A percentile compares a stretch with the other conserved stretches of the same genome.
phyloP scores from a whole-genome alignment of 2,888 invertebrate genomes.

The Nemurella pictetii region DNA sequence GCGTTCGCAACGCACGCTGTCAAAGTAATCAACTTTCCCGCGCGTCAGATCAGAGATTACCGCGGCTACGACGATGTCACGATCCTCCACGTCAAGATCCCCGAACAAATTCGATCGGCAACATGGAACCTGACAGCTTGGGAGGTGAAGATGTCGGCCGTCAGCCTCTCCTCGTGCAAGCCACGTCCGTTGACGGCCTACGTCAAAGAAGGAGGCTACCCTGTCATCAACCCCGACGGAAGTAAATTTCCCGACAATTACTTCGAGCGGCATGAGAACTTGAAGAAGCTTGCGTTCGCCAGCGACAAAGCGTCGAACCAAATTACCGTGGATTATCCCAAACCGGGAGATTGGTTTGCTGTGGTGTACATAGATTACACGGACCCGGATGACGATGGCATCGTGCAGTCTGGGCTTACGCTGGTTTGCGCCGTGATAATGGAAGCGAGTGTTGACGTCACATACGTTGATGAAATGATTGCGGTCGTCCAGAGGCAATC shows the following conservation, averaged over 20 bases:
- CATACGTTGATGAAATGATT: constrained; percentile 3
- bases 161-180: constrained; percentile 43
- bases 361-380: constrained; percentile 77
- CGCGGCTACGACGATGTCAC: constrained; percentile 62
- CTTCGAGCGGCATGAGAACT: constrained; percentile 44
- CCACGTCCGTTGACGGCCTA: constrained; percentile 50
- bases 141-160: constrained; percentile 40
- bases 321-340: constrained; percentile 46
- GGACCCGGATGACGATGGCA: constrained; percentile 70
- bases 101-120: constrained; percentile 56
- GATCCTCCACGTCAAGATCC: constrained; percentile 61
- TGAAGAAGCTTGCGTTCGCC: constrained; percentile 46
- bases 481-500: constrained; percentile 22
- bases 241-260: constrained; percentile 73
- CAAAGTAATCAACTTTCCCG: constrained; percentile 14
- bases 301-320: constrained; percentile 46
- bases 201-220: constrained; percentile 79
- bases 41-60: constrained; percentile 49
- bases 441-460: constrained; percentile 34
- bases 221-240: constrained; percentile 80
- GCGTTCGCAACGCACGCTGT: neutral
- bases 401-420: constrained; percentile 70
- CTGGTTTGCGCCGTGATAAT: constrained; percentile 37
- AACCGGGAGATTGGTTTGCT: constrained; percentile 78
- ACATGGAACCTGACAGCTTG: constrained; percentile 52